Conservation (phyloP, 2,113 vertebrate genomes). For the Phylloscopus trochiloides region DNA sequence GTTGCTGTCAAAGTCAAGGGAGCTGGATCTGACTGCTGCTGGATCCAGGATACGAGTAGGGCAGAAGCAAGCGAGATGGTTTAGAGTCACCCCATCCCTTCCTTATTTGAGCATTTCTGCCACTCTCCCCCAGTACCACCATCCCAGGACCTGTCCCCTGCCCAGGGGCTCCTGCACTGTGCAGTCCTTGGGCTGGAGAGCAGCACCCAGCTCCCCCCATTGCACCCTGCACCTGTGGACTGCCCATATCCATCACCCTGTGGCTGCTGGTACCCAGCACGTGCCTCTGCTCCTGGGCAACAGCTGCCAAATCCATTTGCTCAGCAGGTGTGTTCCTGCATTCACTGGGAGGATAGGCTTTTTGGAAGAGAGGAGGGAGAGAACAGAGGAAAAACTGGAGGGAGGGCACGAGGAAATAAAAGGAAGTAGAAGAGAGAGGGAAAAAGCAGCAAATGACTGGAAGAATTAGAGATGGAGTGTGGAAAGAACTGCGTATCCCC, state of each 20-base stretch:
- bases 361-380: background rate
- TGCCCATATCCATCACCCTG: rapidly evolving
- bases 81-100: background rate
- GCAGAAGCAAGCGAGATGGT: background rate
- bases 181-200: background rate
- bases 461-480: background rate
- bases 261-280: background rate
- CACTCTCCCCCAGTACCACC: background rate
- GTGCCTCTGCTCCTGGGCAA: background rate
- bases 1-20: background rate
- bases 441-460: background rate
- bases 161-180: background rate
- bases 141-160: background rate
- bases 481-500: background rate
- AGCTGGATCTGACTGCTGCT: background rate
- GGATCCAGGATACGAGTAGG: background rate
- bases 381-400: background rate
- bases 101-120: background rate
- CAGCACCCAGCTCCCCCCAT: background rate
- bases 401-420: background rate
- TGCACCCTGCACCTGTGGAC: rapidly evolving
- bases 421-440: background rate
- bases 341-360: background rate
- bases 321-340: conserved; percentile 7
- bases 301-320: background rate